phyloP scores from a whole-genome alignment of 2,797 vertebrate genomes.

The Parauchenoglanis punctatus region DNA sequence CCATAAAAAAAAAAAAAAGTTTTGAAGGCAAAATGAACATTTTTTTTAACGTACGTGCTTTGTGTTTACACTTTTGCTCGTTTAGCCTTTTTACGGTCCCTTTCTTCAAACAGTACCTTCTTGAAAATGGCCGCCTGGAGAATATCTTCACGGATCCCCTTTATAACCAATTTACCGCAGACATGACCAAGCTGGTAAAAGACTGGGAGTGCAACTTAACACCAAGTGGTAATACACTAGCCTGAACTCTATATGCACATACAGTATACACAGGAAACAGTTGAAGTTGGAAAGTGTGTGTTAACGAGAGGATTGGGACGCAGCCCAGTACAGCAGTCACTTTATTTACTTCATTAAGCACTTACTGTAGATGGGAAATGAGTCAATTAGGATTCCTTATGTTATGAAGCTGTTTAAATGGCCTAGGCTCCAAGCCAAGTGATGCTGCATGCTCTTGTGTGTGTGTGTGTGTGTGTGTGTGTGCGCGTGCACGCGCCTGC shows the following conservation, averaged over 20 bases:
- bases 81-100: conserved; percentile 58
- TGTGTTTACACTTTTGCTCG: conserved; percentile 41
- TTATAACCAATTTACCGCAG: conserved; percentile 87
- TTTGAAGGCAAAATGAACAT: background rate
- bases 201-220: conserved; percentile 86
- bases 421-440: background rate
- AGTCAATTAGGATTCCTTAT: background rate
- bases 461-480: background rate
- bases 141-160: conserved; percentile 96
- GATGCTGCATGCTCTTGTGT: background rate
- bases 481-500: background rate
- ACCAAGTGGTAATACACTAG: conserved; percentile 79
- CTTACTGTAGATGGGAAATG: background rate
- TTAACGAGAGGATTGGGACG: background rate
- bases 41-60: background rate
- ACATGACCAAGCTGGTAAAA: conserved; percentile 89
- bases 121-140: conserved; percentile 93
- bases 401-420: background rate
- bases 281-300: too few relatives aligned
- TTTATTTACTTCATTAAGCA: background rate
- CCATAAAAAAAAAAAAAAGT: background rate
- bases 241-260: background rate
- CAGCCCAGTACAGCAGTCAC: background rate
- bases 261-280: background rate
- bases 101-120: conserved; percentile 81